A percentile compares a stretch with the other conserved stretches of the same genome.
These are phyloP conservation scores for Eulemur mongoz DNA, from an alignment of 2,797 vertebrate genomes.

Conservation along the genomic window DNA sequence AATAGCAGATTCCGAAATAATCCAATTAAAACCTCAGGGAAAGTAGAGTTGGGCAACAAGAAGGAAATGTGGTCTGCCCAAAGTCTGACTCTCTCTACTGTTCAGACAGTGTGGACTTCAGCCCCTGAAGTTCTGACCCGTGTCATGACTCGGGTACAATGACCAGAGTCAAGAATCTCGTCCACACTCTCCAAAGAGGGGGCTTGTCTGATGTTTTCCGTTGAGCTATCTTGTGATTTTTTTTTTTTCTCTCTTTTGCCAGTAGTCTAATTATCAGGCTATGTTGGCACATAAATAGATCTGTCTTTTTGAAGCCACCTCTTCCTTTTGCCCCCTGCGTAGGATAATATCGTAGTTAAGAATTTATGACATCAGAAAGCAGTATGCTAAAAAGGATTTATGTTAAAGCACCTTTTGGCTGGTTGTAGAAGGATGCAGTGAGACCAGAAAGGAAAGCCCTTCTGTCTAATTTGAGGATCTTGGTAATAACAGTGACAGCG, in stretches of 20 bases:
- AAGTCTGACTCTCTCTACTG: neutral
- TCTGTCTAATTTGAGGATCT: neutral
- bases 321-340: neutral
- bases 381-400: neutral
- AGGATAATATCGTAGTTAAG: neutral
- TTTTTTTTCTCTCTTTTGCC: neutral
- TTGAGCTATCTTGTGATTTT: neutral
- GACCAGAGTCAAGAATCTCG: neutral
- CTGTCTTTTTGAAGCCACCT: neutral
- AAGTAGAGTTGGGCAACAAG: slow-evolving; percentile 27
- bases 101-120: neutral
- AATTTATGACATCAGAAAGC: neutral
- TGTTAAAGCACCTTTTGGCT: neutral
- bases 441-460: neutral
- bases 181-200: fast-evolving
- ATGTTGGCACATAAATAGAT: neutral
- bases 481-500: neutral
- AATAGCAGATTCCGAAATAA: slow-evolving; percentile 80
- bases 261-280: slow-evolving; percentile 21
- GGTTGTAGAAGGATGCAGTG: neutral
- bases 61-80: neutral
- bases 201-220: neutral
- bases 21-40: slow-evolving; percentile 73
- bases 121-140: neutral
- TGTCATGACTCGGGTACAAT: neutral